Base-by-base conservation (phyloP, 2,888 invertebrate species). In the Galerucella nymphaeae region DNA sequence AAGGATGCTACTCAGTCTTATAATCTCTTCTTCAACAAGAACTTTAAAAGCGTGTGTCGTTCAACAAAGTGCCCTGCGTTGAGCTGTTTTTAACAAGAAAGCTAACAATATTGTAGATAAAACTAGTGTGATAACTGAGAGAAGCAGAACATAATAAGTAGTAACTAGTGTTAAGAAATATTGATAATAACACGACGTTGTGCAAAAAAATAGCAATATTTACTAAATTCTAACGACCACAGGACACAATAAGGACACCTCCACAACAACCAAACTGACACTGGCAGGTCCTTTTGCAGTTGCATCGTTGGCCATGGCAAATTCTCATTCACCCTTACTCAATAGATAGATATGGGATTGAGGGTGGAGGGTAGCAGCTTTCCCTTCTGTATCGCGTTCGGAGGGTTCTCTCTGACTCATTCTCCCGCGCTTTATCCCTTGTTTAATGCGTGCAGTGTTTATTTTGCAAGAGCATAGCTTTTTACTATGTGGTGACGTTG, bases 221-320 rank as follows among this genome's bases (percentile, higher is more conserved):
- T 58, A 73, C 79, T 81, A 82, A 62, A n/a, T 82, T 80, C 81
- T 83, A 84, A 86, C 86, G 85, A 86, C 83, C 85, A 86, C 86
- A 85, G 84, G 80, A 86, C 86, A 84, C 82, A 63, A 62, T 62
- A 62, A 69, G 69, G 69, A 69, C 86, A 86, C 86, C 84, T 84
- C 81, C 85, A 86, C 86, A 85, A 85, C 82, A 85, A 86, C 84
- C 83, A 84, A 85, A 86, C 84, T 84, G 85, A 85, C 85, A 86
- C 86, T 86, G 86, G 82, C 81, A 82, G 80, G 84, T 84, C 83
- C 83, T 84, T 84, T 83, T 84, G 83, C 83, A 84, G 82, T 84
- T 85, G 84, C 84, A 84, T 80, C 81, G 82, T 70, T 82, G 80
- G 83, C 82, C 79, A 80, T 84, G 84, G 84, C 84, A 84, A 85